Evolutionary conservation across 2,113 vertebrate species (phyloP).

Genomic region (Ascaphus truei): DNA sequence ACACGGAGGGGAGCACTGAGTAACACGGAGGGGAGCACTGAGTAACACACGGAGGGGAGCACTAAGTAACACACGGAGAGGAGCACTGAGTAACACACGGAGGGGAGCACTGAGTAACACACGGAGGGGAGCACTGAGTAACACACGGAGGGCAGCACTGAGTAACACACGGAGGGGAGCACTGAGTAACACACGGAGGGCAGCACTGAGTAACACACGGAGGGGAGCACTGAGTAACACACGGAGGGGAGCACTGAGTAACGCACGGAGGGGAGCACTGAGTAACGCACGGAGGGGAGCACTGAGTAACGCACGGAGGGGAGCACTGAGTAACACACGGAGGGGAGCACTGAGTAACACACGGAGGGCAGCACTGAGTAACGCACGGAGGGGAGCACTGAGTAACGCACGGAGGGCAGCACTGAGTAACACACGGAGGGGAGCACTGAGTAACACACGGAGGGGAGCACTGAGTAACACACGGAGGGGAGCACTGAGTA

Average conservation of each 20-base stretch:
- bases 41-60: constrained; percentile 48
- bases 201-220: background rate
- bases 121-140: background rate
- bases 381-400: constrained; percentile 95
- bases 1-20: accelerated
- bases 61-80: background rate
- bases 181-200: constrained; percentile 70
- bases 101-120: constrained; percentile 90
- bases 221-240: no score
- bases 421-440: background rate
- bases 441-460: no score
- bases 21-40: constrained; percentile 95
- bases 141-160: accelerated
- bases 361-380: accelerated
- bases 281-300: background rate
- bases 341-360: background rate
- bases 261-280: background rate
- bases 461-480: constrained; percentile 90
- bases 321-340: constrained; percentile 80
- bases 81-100: no score
- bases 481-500: background rate
- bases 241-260: constrained; percentile 93
- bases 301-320: no score
- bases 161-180: constrained; percentile 75
- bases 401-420: constrained; percentile 48